Evolutionary conservation across 1,140 invertebrate genomes (phyloP), one percentile per base, ranked within the genome.

Genomic region (Prorops nasuta): DNA sequence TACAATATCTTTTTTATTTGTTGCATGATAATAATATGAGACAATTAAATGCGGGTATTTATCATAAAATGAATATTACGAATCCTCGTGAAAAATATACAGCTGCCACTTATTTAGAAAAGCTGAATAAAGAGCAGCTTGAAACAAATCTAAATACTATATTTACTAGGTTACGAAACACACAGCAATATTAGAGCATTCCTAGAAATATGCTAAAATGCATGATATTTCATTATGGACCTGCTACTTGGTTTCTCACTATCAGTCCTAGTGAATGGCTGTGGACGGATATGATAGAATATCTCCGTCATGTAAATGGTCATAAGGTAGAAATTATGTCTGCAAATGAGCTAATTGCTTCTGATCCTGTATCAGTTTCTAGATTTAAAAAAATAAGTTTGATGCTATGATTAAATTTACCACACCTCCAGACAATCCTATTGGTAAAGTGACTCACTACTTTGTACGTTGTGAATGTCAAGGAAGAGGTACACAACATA

Each of bases 231-330:
- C 35, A 74, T 42, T 72, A 72, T 12, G 68, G 69, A 16, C 57
- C 68, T 19, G 65, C 66, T 18, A 72, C 64, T 6, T 75, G 67
- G 62, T 77, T 73, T 62, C 37, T 76, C 2, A 72, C 69, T 7
- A 48, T 74, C 3, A 73, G 69, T 58, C 66, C 69, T 15, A 56
- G 50, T 34, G 69, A 75, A 58, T 72, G 60, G 56, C 41, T 66
- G 20, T 69, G 66, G 66, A 66, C 69, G 41, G 56, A 10, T 49
- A 59, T 76, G 49, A 44, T 49, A 36, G 39, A 64, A 28, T 66
- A 69, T 60, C 19, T 73, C 28, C 44, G 42, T 9, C 32, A 59
- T 54, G 51, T 72, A 9, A 67, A 66, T 49, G 46, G 45, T 3
- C 49, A 45, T 16, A 20, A 48, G 47, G 51, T 53, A 21, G 36